Evolutionary conservation across 2,797 vertebrate genomes (phyloP), one percentile per base, ranked within the genome.

Genomic region (Erpetoichthys calabaricus): DNA sequence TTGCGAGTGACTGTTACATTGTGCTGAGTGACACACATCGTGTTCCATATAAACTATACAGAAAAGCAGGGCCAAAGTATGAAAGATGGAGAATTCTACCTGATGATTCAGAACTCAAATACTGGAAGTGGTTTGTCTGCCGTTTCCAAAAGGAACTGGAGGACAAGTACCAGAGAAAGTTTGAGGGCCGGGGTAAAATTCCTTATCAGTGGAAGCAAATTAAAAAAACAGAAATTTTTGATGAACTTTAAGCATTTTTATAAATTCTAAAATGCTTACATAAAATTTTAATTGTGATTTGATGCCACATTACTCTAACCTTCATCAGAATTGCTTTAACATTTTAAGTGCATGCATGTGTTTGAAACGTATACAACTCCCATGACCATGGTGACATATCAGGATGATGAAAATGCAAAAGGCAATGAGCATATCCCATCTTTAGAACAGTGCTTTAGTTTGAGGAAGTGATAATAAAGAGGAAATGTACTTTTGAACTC

Each of bases 41-140:
- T 5, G 3, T 64, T 42, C 57, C 58, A 4, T 66, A 2, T 9
- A 70, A 64, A 8, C 64, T 7, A 1, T 74, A 74, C 53, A 10
- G 45, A n/a, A 2, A 53, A 6, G 70, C 64, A 64, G 73, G 65
- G 57, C 62, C 60, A 1, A 10, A 67, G 3, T 71, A 60, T 53
- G 61, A 59, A 42, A 67, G 2, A n/a, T 71, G 74, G 68, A 67
- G 53, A 4, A 71, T 76, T 54, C 72, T 64, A 4, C 61, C 73
- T 47, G 74, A 70, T 53, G 51, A 58, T 51, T 58, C 65, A 3
- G 10, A 9, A 2, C 68, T 65, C 45, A 51, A 44, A 9, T 73
- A 75, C 6, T 75, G 69, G 70, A 73, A 75, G 60, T 74, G 73
- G 66, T 73, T 74, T 64, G 7, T 70, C 42, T 74, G 62, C 56